phyloP scores from a whole-genome alignment of 2,113 vertebrate species.

The Scomber scombrus region DNA sequence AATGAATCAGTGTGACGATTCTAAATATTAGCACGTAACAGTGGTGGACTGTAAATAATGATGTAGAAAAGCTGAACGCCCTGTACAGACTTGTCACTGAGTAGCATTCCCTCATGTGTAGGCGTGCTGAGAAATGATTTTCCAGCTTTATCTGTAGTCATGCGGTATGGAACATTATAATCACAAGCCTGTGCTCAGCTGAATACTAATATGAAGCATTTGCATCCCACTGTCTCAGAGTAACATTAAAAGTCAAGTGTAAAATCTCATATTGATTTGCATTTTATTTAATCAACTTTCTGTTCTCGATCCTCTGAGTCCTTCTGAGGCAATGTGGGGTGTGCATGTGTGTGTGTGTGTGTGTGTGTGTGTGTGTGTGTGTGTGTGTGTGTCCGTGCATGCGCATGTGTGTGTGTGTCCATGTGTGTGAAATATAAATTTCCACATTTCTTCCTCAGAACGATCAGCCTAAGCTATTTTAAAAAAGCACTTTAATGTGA shows the following conservation, averaged over 20 bases:
- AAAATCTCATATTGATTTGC: slow-evolving; percentile 67
- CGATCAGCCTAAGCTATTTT: not conserved
- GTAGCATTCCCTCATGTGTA: slow-evolving; percentile 23
- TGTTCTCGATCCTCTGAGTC: not conserved
- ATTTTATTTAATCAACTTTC: slow-evolving; percentile 79
- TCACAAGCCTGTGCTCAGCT: not conserved
- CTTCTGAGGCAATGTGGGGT: not conserved
- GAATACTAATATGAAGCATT: slow-evolving; percentile 66
- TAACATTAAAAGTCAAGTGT: slow-evolving; percentile 83
- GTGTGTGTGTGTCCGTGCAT: not conserved
- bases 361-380: not conserved
- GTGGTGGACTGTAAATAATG: slow-evolving; percentile 16
- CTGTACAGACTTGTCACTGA: not conserved
- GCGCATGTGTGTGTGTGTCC: not conserved
- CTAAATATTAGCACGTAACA: not conserved
- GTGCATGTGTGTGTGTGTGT: no score
- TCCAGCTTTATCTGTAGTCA: slow-evolving; percentile 46
- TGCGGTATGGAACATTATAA: slow-evolving; percentile 42
- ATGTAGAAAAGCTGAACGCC: not conserved
- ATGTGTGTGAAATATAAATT: not conserved
- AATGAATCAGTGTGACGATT: not conserved
- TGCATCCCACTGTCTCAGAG: slow-evolving; percentile 49
- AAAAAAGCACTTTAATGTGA: not conserved
- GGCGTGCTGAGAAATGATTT: slow-evolving; percentile 49
- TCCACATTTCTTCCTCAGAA: not conserved